These are phyloP conservation scores for Chrysomela aeneicollis DNA, from an alignment of 2,888 invertebrate species.

Conservation along the genomic window DNA sequence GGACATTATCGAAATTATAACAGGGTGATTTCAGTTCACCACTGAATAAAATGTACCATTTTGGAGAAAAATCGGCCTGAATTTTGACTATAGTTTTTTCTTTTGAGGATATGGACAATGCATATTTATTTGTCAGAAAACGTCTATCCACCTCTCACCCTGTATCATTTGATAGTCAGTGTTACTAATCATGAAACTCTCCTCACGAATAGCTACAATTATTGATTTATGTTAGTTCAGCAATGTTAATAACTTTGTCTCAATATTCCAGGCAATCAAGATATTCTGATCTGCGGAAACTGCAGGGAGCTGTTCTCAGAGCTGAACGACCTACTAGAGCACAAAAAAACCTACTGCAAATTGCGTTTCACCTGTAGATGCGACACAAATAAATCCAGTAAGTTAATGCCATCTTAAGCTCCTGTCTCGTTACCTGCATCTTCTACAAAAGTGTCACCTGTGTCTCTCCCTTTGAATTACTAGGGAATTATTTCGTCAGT, in stretches of 20 bases:
- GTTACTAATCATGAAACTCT: no score
- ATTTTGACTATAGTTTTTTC: no score
- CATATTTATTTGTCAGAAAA: no score
- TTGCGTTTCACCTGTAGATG: slow-evolving; percentile 76
- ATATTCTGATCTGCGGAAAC: slow-evolving; percentile 79
- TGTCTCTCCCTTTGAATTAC: slow-evolving; percentile 51
- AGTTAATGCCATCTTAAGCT: slow-evolving; percentile 48
- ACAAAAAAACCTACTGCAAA: slow-evolving; percentile 77
- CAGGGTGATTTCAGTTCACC: no score
- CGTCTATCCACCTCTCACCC: no score
- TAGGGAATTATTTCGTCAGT: slow-evolving; percentile 46
- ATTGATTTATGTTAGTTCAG: no score
- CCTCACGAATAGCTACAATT: no score
- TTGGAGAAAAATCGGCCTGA: no score
- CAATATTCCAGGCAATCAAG: slow-evolving; percentile 69
- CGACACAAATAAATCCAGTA: slow-evolving; percentile 67
- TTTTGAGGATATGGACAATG: no score
- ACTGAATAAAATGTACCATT: no score
- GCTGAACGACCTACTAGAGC: slow-evolving; percentile 74
- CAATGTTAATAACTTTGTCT: slow-evolving; percentile 24
- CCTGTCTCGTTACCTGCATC: slow-evolving; percentile 9
- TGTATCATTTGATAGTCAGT: no score
- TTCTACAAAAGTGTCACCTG: slow-evolving; percentile 44
- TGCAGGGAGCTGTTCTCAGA: slow-evolving; percentile 78
- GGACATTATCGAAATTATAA: background rate